Percentiles rank a stretch among this genome's conserved stretches.
Evolutionary conservation across 2,113 vertebrate genomes (phyloP).

Genomic region (Meles meles): DNA sequence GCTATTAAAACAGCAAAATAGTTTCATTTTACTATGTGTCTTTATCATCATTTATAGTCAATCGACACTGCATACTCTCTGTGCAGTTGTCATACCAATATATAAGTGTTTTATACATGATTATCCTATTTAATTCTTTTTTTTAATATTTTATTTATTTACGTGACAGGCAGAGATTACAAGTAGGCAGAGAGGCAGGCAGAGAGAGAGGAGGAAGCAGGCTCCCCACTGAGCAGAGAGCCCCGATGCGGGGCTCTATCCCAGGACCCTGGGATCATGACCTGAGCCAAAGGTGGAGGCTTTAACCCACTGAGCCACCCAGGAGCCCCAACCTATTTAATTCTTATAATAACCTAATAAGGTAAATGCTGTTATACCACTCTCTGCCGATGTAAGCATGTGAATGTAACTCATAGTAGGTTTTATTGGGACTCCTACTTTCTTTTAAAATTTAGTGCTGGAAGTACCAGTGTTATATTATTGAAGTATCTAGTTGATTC

Average conservation of each 20-base stretch:
- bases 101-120: neutral
- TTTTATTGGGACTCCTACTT: neutral
- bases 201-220: no score
- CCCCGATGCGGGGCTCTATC: no score
- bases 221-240: no score
- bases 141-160: no score
- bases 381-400: neutral
- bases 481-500: neutral
- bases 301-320: no score
- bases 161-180: no score
- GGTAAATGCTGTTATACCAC: neutral
- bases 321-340: no score
- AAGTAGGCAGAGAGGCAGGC: no score
- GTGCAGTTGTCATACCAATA: neutral
- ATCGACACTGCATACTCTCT: neutral
- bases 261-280: no score
- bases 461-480: neutral
- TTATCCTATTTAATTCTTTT: neutral
- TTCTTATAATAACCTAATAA: neutral
- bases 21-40: neutral
- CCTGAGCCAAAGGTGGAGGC: no score
- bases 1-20: neutral
- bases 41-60: constrained; percentile 9
- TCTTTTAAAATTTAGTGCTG: neutral
- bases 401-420: neutral